A percentile compares a stretch with the other conserved stretches of the same genome.
These are phyloP conservation scores for Hassar affinis DNA, from an alignment of 2,113 vertebrate species.

Conservation along the genomic window DNA sequence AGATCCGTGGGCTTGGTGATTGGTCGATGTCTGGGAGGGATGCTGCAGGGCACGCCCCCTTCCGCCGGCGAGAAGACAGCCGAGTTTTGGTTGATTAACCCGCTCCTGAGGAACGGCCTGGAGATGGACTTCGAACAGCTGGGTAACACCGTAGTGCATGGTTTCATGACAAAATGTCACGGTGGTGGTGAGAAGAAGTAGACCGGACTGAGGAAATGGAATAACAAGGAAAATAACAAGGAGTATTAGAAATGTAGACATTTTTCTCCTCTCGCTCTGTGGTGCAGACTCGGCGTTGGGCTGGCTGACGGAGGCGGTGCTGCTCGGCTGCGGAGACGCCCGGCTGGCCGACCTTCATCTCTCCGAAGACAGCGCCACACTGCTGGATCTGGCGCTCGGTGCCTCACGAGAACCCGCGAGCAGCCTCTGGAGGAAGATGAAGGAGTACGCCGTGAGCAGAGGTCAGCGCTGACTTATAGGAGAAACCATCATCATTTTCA, in stretches of 20 bases:
- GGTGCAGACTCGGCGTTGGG: slow-evolving; percentile 65
- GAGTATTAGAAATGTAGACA: too few relatives aligned
- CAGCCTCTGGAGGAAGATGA: slow-evolving; percentile 74
- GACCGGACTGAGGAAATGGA: not conserved
- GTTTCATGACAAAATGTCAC: not conserved
- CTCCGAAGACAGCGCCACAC: slow-evolving; percentile 67
- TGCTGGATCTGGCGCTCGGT: slow-evolving; percentile 75
- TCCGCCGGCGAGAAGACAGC: slow-evolving; percentile 71
- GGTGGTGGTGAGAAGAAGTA: too few relatives aligned
- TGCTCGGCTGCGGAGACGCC: slow-evolving; percentile 69
- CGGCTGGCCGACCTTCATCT: slow-evolving; percentile 67
- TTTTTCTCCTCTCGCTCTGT: not conserved
- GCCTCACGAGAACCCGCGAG: slow-evolving; percentile 67
- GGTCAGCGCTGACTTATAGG: slow-evolving; percentile 58
- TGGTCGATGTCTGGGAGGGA: slow-evolving; percentile 75
- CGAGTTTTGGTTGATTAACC: slow-evolving; percentile 74
- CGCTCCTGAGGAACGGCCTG: slow-evolving; percentile 76
- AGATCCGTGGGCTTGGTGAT: slow-evolving; percentile 73
- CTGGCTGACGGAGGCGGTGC: slow-evolving; percentile 72
- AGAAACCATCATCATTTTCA: not conserved
- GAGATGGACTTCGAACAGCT: slow-evolving; percentile 76
- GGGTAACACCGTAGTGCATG: slow-evolving; percentile 57
- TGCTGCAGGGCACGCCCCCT: slow-evolving; percentile 72
- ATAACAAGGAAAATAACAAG: not conserved
- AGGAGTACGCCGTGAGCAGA: slow-evolving; percentile 72